Conservation (phyloP, 2,113 vertebrate genomes). For the Rhabdomys dilectus region DNA sequence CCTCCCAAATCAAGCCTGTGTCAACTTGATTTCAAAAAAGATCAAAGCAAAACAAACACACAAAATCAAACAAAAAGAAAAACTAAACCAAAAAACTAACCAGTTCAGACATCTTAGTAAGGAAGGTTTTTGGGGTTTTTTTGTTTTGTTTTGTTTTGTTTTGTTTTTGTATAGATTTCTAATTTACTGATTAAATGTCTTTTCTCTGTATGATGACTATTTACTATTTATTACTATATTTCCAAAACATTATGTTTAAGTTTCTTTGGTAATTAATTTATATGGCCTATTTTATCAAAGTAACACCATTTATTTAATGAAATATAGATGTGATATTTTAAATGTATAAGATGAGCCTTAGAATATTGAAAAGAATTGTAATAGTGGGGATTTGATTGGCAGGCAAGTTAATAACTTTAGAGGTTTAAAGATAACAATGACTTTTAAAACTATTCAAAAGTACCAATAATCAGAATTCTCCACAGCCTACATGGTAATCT, state of each 20-base stretch:
- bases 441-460: conserved; percentile 5
- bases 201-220: not conserved
- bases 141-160: too few species aligned
- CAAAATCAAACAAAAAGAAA: not conserved
- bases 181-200: conserved; percentile 27
- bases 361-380: conserved; percentile 32
- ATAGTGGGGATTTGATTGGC: conserved; percentile 46
- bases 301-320: not conserved
- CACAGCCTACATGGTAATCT: conserved; percentile 67
- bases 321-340: not conserved
- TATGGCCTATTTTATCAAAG: not conserved
- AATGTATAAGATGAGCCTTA: conserved; percentile 23
- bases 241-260: not conserved
- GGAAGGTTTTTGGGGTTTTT: not conserved
- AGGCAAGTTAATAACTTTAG: conserved; percentile 10
- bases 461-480: conserved; percentile 37
- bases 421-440: conserved; percentile 41
- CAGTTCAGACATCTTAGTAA: not conserved
- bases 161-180: conserved; percentile 37
- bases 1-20: not conserved
- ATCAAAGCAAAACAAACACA: not conserved
- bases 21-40: not conserved
- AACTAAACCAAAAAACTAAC: not conserved
- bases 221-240: not conserved
- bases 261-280: not conserved